Base-by-base conservation (phyloP, 2,888 invertebrate species). In the Pasiphila rectangulata region DNA sequence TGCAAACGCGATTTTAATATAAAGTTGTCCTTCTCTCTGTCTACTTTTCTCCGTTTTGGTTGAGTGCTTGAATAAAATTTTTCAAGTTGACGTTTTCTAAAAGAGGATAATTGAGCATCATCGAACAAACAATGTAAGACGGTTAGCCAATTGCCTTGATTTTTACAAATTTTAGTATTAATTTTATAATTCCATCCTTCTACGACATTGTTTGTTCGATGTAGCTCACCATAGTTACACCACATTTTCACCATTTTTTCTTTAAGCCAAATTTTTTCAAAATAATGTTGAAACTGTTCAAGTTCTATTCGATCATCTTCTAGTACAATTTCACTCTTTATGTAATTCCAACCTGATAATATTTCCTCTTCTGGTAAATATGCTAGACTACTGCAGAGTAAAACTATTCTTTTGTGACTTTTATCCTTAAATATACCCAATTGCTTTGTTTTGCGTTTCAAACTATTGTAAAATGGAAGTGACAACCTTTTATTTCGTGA, bases 51-150 rank as follows among this genome's bases (percentile, higher is more conserved):
- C 27, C 27, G 13, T 27, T 27, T 27, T 27, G 27, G 13, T 27
- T 27, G 27, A 13, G 12, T 27, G 27, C 27, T 27, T 27, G 30
- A 30, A 30, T 30, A 16, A 17, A 30, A 30, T 30, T 30, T 16
- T 16, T 17, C 30, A 30, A 30, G 30, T 30, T 30, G 30, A 30
- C 30, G 30, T 30, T 16, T 30, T 30, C 30, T 30, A 30, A 30
- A 30, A n/a, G 17, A 30, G 30, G n/a, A 30, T 30, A 30, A 30
- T 30, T 30, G 30, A 30, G 30, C 30, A 27, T 27, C 27, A 27
- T 27, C 27, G 27, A 27, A 27, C 27, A 27, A 27, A 27, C 27
- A 13, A 27, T 25, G 12, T 25, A 25, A 25, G 25, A 25, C 25
- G 25, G 25, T 25, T 25, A 25, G 25, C 25, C 25, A 10, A 25